These are phyloP conservation scores for Leucophora obtusa DNA, from an alignment of 2,888 invertebrate genomes.

Conservation along the genomic window DNA sequence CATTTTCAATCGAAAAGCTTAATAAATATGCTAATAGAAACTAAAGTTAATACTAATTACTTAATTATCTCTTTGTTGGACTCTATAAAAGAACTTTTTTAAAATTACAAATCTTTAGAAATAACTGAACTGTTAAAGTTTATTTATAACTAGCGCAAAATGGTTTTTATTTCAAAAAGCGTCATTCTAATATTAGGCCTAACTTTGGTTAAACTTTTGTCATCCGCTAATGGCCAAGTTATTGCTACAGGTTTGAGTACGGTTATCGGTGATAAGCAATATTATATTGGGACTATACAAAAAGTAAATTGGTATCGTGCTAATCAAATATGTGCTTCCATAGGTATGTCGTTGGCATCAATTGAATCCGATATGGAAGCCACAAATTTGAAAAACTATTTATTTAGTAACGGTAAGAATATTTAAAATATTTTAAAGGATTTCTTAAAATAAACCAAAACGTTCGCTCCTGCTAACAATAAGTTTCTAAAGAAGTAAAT, in stretches of 20 bases:
- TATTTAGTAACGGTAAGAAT: slow-evolving; percentile 37
- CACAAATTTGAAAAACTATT: slow-evolving; percentile 40
- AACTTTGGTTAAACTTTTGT: not conserved
- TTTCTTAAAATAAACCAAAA: too few species aligned
- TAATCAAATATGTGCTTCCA: slow-evolving; percentile 58
- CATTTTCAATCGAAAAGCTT: not conserved
- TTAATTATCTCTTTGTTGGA: not conserved
- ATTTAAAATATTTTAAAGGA: too few species aligned
- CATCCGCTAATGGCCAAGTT: not conserved
- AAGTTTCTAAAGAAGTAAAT: too few species aligned
- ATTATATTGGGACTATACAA: slow-evolving; percentile 38
- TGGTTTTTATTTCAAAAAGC: slow-evolving; percentile 25
- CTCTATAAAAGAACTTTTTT: not conserved
- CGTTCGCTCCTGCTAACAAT: too few species aligned
- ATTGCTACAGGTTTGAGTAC: not conserved
- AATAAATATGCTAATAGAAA: not conserved
- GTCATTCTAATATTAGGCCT: not conserved
- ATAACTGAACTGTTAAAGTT: not conserved
- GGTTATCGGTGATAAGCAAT: slow-evolving; percentile 52
- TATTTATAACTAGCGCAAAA: not conserved
- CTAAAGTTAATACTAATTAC: not conserved
- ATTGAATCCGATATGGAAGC: slow-evolving; percentile 54
- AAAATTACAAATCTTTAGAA: not conserved
- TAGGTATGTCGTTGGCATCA: slow-evolving; percentile 60
- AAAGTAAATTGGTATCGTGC: slow-evolving; percentile 67